Percentiles rank a stretch among this genome's conserved stretches.
These are phyloP conservation scores for Leucosticte australis DNA, from an alignment of 2,113 vertebrate genomes.

Conservation along the genomic window DNA sequence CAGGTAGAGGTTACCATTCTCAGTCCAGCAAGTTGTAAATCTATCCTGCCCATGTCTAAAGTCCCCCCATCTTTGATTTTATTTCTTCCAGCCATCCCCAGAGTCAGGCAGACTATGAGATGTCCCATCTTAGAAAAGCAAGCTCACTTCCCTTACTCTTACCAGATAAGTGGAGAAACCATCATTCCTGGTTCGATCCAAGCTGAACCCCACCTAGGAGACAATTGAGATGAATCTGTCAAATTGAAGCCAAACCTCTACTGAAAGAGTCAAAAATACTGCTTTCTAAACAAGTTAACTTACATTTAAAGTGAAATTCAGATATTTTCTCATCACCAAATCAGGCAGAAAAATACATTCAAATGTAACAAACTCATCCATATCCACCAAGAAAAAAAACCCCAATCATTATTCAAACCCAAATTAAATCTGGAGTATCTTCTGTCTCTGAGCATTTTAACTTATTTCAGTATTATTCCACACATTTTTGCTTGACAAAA, in stretches of 20 bases:
- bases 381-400: neutral
- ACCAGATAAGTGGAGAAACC: conserved; percentile 87
- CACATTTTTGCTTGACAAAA: neutral
- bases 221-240: neutral
- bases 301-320: neutral
- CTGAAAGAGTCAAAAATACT: neutral
- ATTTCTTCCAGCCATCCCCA: neutral
- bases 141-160: conserved; percentile 48
- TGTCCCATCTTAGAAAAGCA: neutral
- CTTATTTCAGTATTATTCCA: neutral
- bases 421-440: neutral
- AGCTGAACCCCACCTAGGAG: conserved; percentile 81
- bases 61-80: accelerated
- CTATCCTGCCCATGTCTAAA: neutral
- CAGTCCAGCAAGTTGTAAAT: neutral
- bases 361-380: neutral
- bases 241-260: neutral
- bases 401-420: neutral
- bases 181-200: conserved; percentile 84
- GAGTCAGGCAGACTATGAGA: neutral
- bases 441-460: neutral
- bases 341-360: neutral
- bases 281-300: neutral
- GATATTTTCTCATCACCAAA: neutral
- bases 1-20: neutral